A percentile compares a stretch with the other conserved stretches of the same genome.
phyloP scores from a whole-genome alignment of 1,140 invertebrate genomes.

The Polypedilum pembai region DNA sequence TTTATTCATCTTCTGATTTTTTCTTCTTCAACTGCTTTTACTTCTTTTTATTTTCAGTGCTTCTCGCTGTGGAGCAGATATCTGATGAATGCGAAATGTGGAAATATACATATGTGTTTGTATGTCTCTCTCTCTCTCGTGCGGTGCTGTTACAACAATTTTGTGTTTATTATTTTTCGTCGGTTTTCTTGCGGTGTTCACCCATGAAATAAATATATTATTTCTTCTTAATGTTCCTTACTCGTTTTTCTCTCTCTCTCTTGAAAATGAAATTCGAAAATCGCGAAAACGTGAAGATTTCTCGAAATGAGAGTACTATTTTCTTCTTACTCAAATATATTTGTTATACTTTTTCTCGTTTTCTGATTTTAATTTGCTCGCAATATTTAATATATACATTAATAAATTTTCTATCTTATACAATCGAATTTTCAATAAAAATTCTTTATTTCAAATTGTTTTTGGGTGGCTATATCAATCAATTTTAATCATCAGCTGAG shows the following conservation, averaged over 20 bases:
- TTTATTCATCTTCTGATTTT: conserved; percentile 7
- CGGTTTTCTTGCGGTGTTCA: conserved; percentile 9
- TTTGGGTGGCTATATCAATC: not conserved
- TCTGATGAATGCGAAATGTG: conserved; percentile 16
- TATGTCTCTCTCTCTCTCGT: not conserved
- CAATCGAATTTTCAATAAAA: not conserved
- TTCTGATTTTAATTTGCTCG: not conserved
- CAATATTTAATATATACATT: not conserved
- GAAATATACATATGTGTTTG: not conserved
- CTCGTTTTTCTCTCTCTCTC: not conserved
- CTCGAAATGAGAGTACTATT: not conserved
- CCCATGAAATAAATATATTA: conserved; percentile 14
- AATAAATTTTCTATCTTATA: no score
- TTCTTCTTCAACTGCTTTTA: no score
- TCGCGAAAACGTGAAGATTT: conserved; percentile 10
- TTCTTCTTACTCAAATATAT: not conserved
- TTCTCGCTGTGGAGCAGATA: not conserved
- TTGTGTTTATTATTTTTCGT: conserved; percentile 16
- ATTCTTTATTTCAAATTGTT: not conserved
- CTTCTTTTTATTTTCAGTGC: not conserved
- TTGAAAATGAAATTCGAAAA: not conserved
- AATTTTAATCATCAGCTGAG: not conserved
- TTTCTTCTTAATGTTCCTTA: not conserved
- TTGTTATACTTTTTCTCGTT: not conserved
- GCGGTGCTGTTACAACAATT: not conserved